Evolutionary conservation across 2,888 invertebrate species (phyloP).

Genomic region (Dolichomitus sp.): DNA sequence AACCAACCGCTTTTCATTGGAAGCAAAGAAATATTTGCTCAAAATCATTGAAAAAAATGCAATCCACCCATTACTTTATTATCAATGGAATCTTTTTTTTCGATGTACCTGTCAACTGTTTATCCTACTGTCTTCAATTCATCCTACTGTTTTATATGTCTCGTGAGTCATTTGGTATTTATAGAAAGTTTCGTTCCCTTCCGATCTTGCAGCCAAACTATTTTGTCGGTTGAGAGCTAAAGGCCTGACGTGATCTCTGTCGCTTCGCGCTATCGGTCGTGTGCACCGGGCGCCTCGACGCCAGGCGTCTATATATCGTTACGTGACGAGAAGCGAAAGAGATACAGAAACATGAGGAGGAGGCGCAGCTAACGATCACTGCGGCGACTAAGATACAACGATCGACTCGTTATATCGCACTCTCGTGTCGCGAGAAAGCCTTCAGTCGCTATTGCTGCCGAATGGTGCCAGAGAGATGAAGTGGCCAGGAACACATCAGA

Average conservation of each 20-base stretch:
- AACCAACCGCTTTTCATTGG: too few species aligned
- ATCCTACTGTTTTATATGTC: not conserved
- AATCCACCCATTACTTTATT: not conserved
- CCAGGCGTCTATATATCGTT: conserved; percentile 43
- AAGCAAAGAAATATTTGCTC: not conserved
- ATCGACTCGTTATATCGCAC: conserved; percentile 32
- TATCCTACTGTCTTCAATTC: not conserved
- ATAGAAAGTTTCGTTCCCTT: conserved; percentile 48
- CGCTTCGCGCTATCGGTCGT: conserved; percentile 59
- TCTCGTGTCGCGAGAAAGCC: conserved; percentile 20
- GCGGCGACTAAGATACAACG: conserved; percentile 43
- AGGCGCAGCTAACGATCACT: conserved; percentile 33
- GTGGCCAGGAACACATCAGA: conserved; percentile 57
- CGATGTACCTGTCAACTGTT: not conserved
- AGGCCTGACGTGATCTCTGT: conserved; percentile 46
- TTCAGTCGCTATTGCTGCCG: conserved; percentile 18
- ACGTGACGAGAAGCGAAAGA: conserved; percentile 47
- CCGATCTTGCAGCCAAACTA: conserved; percentile 28
- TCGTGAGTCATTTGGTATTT: conserved; percentile 47
- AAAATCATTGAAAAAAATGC: too few species aligned
- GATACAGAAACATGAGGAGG: conserved; percentile 29
- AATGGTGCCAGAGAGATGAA: conserved; percentile 41
- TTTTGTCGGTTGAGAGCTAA: conserved; percentile 26
- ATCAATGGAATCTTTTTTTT: too few species aligned
- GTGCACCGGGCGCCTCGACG: conserved; percentile 59